Evolutionary conservation across 2,888 invertebrate species (phyloP).

Genomic region (Carpatolechia fugitivella): DNA sequence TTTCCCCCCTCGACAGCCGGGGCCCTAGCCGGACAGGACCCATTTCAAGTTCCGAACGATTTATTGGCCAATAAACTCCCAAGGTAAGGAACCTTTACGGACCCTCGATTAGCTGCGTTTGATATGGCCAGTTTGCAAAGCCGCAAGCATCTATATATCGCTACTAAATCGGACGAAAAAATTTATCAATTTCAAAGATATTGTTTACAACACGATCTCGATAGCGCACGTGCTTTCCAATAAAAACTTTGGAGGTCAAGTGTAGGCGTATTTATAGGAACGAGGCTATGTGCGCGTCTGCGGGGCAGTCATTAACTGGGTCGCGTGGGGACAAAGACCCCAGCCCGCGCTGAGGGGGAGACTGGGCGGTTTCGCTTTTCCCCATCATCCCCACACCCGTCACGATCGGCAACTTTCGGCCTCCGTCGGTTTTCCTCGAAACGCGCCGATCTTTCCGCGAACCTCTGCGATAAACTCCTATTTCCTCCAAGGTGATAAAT

Average conservation of each 20-base stretch:
- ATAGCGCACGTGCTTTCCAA: constrained; percentile 74
- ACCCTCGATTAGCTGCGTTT: constrained; percentile 16
- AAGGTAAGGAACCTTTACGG: constrained; percentile 30
- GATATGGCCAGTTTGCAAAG: too few relatives aligned
- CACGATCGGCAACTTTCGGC: constrained; percentile 22
- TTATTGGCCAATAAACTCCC: constrained; percentile 43
- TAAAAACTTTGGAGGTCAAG: constrained; percentile 80
- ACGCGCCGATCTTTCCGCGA: constrained; percentile 52
- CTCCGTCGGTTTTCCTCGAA: constrained; percentile 37
- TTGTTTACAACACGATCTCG: constrained; percentile 66
- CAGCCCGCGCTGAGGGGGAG: constrained; percentile 52
- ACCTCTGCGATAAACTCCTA: constrained; percentile 47
- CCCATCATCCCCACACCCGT: constrained; percentile 38
- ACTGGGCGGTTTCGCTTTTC: constrained; percentile 68
- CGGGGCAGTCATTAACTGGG: constrained; percentile 78
- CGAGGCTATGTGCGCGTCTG: constrained; percentile 72
- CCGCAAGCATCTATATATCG: constrained; percentile 16
- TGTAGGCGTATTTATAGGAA: constrained; percentile 78
- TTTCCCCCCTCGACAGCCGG: constrained; percentile 22
- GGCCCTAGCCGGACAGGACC: constrained; percentile 34
- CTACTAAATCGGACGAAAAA: too few relatives aligned
- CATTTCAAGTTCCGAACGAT: constrained; percentile 36
- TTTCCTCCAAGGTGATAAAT: too few relatives aligned
- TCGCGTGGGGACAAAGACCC: constrained; percentile 75
- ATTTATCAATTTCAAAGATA: constrained; percentile 32